Conservation (phyloP, 2,888 invertebrate genomes). For the Alitta virens region DNA sequence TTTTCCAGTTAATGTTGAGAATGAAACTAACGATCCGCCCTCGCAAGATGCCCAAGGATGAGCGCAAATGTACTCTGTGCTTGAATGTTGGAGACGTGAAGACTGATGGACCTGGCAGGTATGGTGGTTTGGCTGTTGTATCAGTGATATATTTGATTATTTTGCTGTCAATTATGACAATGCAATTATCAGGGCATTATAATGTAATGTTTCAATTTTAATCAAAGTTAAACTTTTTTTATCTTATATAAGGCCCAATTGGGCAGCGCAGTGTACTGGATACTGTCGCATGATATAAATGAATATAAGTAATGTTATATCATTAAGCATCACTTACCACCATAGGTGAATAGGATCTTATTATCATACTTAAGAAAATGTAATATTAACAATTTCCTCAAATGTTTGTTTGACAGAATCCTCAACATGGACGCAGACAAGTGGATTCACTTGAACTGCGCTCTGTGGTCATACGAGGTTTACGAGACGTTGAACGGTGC, state of each 20-base stretch:
- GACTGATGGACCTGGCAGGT: constrained; percentile 82
- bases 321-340: too few relatives aligned
- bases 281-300: too few relatives aligned
- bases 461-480: constrained; percentile 95
- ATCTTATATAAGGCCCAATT: too few relatives aligned
- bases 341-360: too few relatives aligned
- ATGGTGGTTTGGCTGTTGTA: constrained; percentile 22
- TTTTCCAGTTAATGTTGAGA: constrained; percentile 65
- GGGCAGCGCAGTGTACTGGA: too few relatives aligned
- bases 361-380: too few relatives aligned
- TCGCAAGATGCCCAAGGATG: constrained; percentile 68
- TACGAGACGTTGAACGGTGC: constrained; percentile 96
- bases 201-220: constrained; percentile 74
- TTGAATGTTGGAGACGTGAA: constrained; percentile 84
- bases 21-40: constrained; percentile 78
- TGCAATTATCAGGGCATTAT: too few relatives aligned
- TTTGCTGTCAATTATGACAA: too few relatives aligned
- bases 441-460: constrained; percentile 98
- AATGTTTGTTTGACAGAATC: constrained; percentile 66
- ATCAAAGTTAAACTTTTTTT: constrained; percentile 75
- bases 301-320: too few relatives aligned
- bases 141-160: too few relatives aligned
- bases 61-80: constrained; percentile 84
- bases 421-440: constrained; percentile 94
- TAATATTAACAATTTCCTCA: too few relatives aligned